A percentile compares a stretch with the other conserved stretches of the same genome.
phyloP scores from a whole-genome alignment of 1,140 invertebrate genomes.

The Drosophila teissieri region DNA sequence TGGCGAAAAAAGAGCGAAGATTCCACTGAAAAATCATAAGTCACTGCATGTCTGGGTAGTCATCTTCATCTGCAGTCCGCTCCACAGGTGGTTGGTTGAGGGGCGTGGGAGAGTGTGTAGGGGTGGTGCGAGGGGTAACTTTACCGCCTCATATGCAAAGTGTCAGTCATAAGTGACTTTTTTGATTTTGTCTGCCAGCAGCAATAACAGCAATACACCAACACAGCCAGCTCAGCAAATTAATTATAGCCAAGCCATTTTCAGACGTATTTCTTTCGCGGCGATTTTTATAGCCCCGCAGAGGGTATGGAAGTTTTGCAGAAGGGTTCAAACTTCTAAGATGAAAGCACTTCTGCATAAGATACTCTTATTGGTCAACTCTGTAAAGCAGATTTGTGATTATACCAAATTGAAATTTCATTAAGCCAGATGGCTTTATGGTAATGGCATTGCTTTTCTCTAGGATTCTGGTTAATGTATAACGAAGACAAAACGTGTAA shows the following conservation, averaged over 20 bases:
- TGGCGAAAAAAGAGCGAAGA: conserved; percentile 7
- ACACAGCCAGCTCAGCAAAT: conserved; percentile 61
- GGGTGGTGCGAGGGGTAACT: conserved; percentile 2
- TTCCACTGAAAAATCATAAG: conserved; percentile 76
- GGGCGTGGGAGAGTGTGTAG: neutral
- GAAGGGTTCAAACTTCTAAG: neutral
- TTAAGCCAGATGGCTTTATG: too few species aligned
- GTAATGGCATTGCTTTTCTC: too few species aligned
- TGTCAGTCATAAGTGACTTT: conserved; percentile 82
- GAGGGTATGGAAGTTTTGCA: neutral
- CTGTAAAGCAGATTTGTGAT: too few species aligned
- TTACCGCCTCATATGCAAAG: conserved; percentile 73
- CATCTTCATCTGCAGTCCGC: conserved; percentile 59
- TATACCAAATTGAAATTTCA: too few species aligned
- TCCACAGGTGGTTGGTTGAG: conserved; percentile 13
- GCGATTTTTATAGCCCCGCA: conserved; percentile 14
- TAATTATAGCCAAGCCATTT: conserved; percentile 78
- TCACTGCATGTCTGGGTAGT: conserved; percentile 78
- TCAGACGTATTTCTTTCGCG: conserved; percentile 55
- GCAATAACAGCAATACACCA: conserved; percentile 45
- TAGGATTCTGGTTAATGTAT: neutral
- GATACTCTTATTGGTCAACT: too few species aligned
- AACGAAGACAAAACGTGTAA: neutral
- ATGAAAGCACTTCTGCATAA: neutral
- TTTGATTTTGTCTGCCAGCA: conserved; percentile 77